Conservation (phyloP, 2,888 invertebrate species). For the Drosophila neotestacea region DNA sequence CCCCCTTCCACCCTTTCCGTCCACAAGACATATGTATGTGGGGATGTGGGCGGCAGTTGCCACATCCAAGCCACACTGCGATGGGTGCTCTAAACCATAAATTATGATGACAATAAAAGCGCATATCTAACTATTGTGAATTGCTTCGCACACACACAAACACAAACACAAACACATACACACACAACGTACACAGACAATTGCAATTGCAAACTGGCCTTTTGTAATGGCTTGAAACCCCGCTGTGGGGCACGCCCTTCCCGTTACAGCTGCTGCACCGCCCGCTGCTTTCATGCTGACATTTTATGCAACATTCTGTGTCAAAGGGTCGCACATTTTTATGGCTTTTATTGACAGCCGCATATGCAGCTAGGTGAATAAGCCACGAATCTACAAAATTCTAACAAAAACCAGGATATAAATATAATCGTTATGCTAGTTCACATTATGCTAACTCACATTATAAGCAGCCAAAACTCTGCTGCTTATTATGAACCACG, state of each 20-base stretch:
- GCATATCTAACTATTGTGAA: constrained; percentile 66
- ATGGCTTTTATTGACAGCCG: constrained; percentile 54
- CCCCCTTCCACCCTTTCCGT: not conserved
- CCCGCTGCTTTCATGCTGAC: constrained; percentile 44
- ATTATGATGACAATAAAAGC: constrained; percentile 70
- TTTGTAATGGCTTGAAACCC: constrained; percentile 43
- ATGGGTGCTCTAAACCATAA: constrained; percentile 65
- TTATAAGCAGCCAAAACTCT: not conserved
- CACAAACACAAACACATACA: constrained; percentile 17
- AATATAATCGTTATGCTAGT: not conserved
- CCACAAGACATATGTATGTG: constrained; percentile 50
- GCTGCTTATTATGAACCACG: not conserved
- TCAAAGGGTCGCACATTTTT: constrained; percentile 47
- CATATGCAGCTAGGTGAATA: constrained; percentile 20
- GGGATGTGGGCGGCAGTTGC: constrained; percentile 32
- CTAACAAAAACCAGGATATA: not conserved
- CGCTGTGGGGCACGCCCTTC: constrained; percentile 50
- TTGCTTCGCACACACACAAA: constrained; percentile 33
- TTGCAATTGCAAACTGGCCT: constrained; percentile 41
- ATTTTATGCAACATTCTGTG: constrained; percentile 67
- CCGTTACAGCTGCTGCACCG: constrained; percentile 32
- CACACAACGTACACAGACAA: constrained; percentile 2
- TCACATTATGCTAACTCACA: constrained; percentile 16
- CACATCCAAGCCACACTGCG: constrained; percentile 47
- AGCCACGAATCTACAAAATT: constrained; percentile 2